Base-by-base conservation (phyloP, 2,797 vertebrate species). In the Etheostoma nigrum region DNA sequence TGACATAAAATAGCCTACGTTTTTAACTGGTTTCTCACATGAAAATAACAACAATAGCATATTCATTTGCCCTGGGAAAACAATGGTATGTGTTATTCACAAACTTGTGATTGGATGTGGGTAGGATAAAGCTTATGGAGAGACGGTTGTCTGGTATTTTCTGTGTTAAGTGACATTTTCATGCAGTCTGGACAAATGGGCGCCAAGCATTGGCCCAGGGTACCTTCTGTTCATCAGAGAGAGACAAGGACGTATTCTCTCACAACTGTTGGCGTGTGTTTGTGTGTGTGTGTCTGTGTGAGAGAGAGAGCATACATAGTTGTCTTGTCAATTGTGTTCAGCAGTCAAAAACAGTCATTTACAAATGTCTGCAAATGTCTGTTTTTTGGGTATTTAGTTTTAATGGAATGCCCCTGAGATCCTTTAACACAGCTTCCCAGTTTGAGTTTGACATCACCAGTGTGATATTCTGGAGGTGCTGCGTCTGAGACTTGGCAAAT, bases 231-330 rank as follows among this genome's bases (percentile, higher is more conserved):
- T 78, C 54, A 53, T 60, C 64, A 40, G 44, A 68, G 74, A 78
- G 74, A 67, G 67, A 81, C 74, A 80, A 76, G 72, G 74, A 63
- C 53, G 18, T 72, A 64, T 66, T 73, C 74, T 85, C 67, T 74
- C 51, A 47, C 65, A 42, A 21, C 27, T 10, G 49, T 30, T 15
- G n/a, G 25, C 62, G 30, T 69, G 53, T 57, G 21, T 53, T 54
- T 61, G 21, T 52, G 27, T 69, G 55, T 54, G 23, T 40, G 42
- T 69, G 52, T 49, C 66, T 67, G 40, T 57, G 45, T 42, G 52
- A 14, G 74, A 45, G 21, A 42, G 36, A 21, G 52, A 49, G 42
- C 54, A 67, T 33, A 21, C 45, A 66, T 58, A 23, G 53, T 44
- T 71, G 69, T 66, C 58, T 79, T 64, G 63, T 66, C 48, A 57